These are phyloP conservation scores for Eristalinus aeneus DNA, from an alignment of 2,888 invertebrate genomes.

Conservation along the genomic window DNA sequence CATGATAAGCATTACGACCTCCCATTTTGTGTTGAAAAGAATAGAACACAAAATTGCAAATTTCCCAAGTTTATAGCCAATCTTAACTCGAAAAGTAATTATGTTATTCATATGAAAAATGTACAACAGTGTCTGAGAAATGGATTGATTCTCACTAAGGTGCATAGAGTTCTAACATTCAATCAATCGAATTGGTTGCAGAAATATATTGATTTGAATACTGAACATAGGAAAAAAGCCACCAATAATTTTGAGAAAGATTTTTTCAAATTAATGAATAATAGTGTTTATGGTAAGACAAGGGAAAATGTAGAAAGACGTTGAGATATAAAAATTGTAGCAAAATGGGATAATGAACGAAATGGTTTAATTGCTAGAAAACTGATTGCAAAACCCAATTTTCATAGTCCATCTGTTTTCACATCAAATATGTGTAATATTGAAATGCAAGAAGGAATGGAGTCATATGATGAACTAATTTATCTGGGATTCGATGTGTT, in stretches of 20 bases:
- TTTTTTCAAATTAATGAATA: constrained; percentile 76
- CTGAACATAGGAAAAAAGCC: constrained; percentile 71
- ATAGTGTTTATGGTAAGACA: constrained; percentile 72
- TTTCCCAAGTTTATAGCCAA: too few species aligned
- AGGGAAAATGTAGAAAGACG: constrained; percentile 71
- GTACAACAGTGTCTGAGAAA: constrained; percentile 72
- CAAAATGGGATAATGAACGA: constrained; percentile 43
- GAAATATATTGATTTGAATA: constrained; percentile 72
- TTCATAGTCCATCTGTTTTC: constrained; percentile 72
- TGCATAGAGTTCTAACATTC: constrained; percentile 73
- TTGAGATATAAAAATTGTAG: constrained; percentile 56
- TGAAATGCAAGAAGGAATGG: constrained; percentile 73
- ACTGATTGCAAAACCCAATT: constrained; percentile 74
- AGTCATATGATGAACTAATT: constrained; percentile 77
- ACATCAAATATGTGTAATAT: constrained; percentile 72
- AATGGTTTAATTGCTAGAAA: constrained; percentile 20
- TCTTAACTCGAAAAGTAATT: constrained; percentile 54
- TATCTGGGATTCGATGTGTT: constrained; percentile 78
- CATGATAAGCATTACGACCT: too few species aligned
- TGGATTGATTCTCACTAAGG: constrained; percentile 50
- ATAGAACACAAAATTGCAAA: too few species aligned
- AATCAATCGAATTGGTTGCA: constrained; percentile 73
- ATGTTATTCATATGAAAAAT: constrained; percentile 72
- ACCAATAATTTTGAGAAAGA: constrained; percentile 75
- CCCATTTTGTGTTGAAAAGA: too few species aligned